phyloP scores from a whole-genome alignment of 2,797 vertebrate species.

The Amblyopsis hoosieri region DNA sequence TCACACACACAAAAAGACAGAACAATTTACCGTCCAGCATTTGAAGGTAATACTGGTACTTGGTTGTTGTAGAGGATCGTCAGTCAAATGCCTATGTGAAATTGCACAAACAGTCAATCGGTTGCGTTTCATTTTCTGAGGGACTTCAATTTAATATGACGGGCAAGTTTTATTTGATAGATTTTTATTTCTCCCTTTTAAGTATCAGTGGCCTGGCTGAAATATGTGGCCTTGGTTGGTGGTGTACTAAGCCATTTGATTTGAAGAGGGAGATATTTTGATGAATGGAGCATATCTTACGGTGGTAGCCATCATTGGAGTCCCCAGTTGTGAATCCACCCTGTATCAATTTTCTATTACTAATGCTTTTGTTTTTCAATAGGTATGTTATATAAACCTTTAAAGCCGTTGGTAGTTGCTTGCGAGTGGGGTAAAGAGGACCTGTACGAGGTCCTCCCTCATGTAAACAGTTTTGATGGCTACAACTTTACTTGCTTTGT shows the following conservation, averaged over 20 bases:
- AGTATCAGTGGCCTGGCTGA: conserved; percentile 24
- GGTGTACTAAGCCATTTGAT: conserved; percentile 21
- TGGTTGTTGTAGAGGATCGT: conserved; percentile 22
- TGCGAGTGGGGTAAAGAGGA: too few relatives aligned
- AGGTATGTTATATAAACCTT: not conserved
- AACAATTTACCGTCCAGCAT: conserved; percentile 15
- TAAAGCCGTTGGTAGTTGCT: not conserved
- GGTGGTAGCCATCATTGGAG: conserved; percentile 43
- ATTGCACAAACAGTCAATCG: conserved; percentile 5
- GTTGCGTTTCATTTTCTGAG: conserved; percentile 23
- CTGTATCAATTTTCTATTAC: conserved; percentile 21
- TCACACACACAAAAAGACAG: conserved; percentile 47
- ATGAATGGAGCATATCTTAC: conserved; percentile 17
- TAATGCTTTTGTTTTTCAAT: conserved; percentile 21
- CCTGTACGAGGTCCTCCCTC: not conserved
- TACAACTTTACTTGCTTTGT: conserved; percentile 52
- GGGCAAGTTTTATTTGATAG: conserved; percentile 20
- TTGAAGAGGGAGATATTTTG: conserved; percentile 27
- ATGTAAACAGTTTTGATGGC: conserved; percentile 43
- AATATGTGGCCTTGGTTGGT: conserved; percentile 29
- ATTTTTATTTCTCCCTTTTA: conserved; percentile 29
- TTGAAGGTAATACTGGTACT: conserved; percentile 26
- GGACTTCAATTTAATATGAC: conserved; percentile 47
- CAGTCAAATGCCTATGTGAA: too few relatives aligned
- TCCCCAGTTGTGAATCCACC: conserved; percentile 17